A percentile compares a stretch with the other conserved stretches of the same genome.
Conservation (phyloP, 2,888 invertebrate genomes). For the Eupithecia centaureata region DNA sequence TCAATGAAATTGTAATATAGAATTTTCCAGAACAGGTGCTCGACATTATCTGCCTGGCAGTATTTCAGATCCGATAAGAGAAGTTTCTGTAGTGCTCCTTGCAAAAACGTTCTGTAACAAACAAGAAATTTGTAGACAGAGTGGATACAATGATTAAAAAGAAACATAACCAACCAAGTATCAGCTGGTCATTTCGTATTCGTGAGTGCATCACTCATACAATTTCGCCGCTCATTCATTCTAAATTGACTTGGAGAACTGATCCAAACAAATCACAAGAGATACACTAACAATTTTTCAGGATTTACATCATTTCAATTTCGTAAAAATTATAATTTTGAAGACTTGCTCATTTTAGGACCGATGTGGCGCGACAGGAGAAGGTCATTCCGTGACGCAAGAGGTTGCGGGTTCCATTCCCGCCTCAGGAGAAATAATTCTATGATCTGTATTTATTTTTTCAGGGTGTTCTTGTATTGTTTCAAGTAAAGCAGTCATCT, state of each 20-base stretch:
- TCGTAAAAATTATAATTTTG: background rate
- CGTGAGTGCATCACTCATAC: too few species aligned
- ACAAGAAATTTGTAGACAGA: slow-evolving; percentile 12
- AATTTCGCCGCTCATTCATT: too few species aligned
- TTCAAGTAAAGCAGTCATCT: too few species aligned
- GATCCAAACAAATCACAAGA: background rate
- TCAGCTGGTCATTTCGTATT: background rate
- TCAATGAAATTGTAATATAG: slow-evolving; percentile 95
- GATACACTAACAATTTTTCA: background rate
- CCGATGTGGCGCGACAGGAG: too few species aligned
- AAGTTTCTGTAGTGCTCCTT: slow-evolving; percentile 87
- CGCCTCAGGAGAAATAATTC: too few species aligned
- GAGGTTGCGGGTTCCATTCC: too few species aligned
- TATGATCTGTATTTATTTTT: too few species aligned
- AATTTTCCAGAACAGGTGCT: slow-evolving; percentile 96
- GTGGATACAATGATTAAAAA: slow-evolving; percentile 35
- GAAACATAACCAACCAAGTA: slow-evolving; percentile 15
- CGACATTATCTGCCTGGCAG: slow-evolving; percentile 93
- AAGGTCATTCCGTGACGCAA: too few species aligned
- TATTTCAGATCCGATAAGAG: slow-evolving; percentile 92
- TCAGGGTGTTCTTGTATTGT: too few species aligned
- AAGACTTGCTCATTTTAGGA: background rate
- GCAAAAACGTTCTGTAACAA: slow-evolving; percentile 83
- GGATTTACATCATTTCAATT: background rate
- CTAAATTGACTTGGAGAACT: background rate